These are phyloP conservation scores for Acyrthosiphon pisum DNA, from an alignment of 1,140 invertebrate genomes.

Conservation along the genomic window DNA sequence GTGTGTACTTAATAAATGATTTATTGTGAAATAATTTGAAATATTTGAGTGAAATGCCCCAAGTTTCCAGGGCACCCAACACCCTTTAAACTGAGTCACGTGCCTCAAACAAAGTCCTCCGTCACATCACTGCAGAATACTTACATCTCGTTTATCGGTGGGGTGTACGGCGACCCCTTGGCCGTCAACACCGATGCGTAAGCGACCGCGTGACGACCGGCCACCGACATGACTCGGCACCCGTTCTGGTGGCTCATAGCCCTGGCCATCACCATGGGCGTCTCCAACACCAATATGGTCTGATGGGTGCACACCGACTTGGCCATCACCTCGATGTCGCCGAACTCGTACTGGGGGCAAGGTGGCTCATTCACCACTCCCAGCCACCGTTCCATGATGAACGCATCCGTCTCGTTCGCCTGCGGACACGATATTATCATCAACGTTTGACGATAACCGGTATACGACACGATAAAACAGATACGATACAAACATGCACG, in stretches of 20 bases:
- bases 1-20: no score
- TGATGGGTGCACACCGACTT: conserved; percentile 43
- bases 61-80: no score
- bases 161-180: conserved; percentile 36
- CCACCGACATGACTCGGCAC: conserved; percentile 40
- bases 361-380: conserved; percentile 56
- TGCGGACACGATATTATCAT: neutral
- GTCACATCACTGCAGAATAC: neutral
- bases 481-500: no score
- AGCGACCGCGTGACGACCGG: conserved; percentile 53
- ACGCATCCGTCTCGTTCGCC: conserved; percentile 51
- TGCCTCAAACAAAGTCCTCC: no score
- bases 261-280: conserved; percentile 57
- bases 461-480: no score
- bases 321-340: conserved; percentile 35
- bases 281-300: conserved; percentile 51
- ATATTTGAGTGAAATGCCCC: no score
- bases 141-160: conserved; percentile 55
- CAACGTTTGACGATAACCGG: no score
- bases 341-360: conserved; percentile 1
- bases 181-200: conserved; percentile 50
- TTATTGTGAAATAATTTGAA: no score
- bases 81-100: no score
- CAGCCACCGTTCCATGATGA: conserved; percentile 51
- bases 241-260: conserved; percentile 37